Conservation (phyloP, 2,888 invertebrate species). For the Harpagoxenus sublaevis region DNA sequence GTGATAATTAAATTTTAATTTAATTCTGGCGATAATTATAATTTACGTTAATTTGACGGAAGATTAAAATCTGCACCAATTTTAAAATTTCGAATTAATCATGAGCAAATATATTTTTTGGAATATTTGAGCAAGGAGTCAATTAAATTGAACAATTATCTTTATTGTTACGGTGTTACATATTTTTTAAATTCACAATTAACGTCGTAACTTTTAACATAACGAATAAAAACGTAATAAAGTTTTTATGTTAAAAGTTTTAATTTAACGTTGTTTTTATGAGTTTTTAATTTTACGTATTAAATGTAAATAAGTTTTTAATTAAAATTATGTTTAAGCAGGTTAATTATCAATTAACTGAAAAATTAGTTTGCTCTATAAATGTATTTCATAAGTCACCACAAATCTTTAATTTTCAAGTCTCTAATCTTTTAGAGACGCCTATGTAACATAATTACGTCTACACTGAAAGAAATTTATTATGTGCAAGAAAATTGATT, state of each 20-base stretch:
- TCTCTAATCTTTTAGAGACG: not conserved
- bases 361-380: not conserved
- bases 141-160: not conserved
- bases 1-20: constrained; percentile 21
- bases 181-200: not conserved
- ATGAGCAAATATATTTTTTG: not conserved
- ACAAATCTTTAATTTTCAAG: not conserved
- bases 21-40: not conserved
- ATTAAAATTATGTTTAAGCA: not conserved
- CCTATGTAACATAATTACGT: not conserved
- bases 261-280: not conserved
- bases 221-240: not conserved
- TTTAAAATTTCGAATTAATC: constrained; percentile 9
- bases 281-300: not conserved
- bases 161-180: not conserved
- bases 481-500: too few relatives aligned
- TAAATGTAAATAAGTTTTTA: not conserved
- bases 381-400: not conserved
- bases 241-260: not conserved
- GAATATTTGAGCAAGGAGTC: not conserved
- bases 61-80: constrained; percentile 3
- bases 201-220: not conserved
- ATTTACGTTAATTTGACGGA: not conserved
- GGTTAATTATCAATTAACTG: not conserved
- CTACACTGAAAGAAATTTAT: not conserved